Evolutionary conservation across 53 echinoderm and acorn worm genomes (phyloP).

Genomic region (Echinometra lucunter): DNA sequence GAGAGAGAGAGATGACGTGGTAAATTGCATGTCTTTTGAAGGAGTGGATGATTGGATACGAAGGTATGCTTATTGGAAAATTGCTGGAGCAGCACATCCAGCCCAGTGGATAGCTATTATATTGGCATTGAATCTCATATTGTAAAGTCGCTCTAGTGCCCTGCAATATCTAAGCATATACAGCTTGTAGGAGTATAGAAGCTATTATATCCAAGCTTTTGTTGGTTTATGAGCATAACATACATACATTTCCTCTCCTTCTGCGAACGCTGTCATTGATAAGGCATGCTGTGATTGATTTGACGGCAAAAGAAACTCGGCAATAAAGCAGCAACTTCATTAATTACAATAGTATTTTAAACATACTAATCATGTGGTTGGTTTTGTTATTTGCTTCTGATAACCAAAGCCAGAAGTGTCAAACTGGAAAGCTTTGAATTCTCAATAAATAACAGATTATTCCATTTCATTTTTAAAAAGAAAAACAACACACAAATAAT

Average conservation of each 20-base stretch:
- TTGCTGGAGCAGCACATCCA: conserved; percentile 40
- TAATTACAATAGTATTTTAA: background rate
- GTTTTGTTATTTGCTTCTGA: background rate
- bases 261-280: background rate
- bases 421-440: background rate
- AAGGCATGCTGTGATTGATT: conserved; percentile 10
- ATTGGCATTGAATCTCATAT: conserved; percentile 41
- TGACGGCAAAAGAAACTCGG: background rate
- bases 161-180: conserved; percentile 3
- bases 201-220: conserved; percentile 20
- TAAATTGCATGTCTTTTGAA: conserved; percentile 66
- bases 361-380: background rate
- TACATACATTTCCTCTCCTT: background rate
- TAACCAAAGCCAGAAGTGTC: no score
- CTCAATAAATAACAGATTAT: background rate
- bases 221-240: conserved; percentile 1
- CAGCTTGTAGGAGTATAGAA: conserved; percentile 3
- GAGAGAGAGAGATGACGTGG: conserved; percentile 30
- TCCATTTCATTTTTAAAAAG: background rate
- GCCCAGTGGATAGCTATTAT: conserved; percentile 23
- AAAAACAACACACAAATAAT: background rate
- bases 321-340: background rate
- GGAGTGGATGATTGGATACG: conserved; percentile 56
- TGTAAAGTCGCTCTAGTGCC: conserved; percentile 11
- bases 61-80: conserved; percentile 63